A percentile compares a stretch with the other conserved stretches of the same genome.
These are phyloP conservation scores for Sceloporus undulatus DNA, from an alignment of 2,113 vertebrate genomes.

Conservation along the genomic window DNA sequence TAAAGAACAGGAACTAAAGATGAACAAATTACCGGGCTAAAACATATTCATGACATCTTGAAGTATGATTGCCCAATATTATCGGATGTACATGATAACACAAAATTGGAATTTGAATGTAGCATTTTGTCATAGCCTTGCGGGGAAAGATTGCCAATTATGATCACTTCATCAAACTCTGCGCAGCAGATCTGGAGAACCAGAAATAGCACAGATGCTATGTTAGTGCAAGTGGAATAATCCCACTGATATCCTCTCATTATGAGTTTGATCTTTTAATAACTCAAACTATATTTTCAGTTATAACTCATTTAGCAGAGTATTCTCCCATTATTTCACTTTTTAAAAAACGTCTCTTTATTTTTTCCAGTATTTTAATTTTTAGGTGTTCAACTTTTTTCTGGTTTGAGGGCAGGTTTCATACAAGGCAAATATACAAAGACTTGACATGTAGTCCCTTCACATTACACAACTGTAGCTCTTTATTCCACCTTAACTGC, in stretches of 20 bases:
- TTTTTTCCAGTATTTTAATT: constrained; percentile 18
- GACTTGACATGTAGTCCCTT: neutral
- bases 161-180: constrained; percentile 60
- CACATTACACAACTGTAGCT: too few species aligned
- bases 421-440: neutral
- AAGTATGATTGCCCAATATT: constrained; percentile 66
- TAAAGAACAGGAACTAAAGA: constrained; percentile 60
- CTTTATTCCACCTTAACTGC: too few species aligned
- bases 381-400: neutral
- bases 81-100: constrained; percentile 55
- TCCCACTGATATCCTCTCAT: constrained; percentile 63
- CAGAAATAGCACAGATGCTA: constrained; percentile 66
- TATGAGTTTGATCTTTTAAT: constrained; percentile 50
- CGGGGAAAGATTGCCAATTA: constrained; percentile 68
- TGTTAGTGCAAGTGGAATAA: constrained; percentile 68
- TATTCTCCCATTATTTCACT: neutral
- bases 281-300: constrained; percentile 50
- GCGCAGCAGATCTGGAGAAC: constrained; percentile 62
- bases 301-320: constrained; percentile 45
- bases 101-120: constrained; percentile 61
- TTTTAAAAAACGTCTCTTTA: neutral
- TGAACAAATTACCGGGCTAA: constrained; percentile 56
- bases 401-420: neutral
- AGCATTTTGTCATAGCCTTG: constrained; percentile 57
- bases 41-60: constrained; percentile 54